Percentiles rank a stretch among this genome's conserved stretches.
Conservation (phyloP, 2,113 vertebrate species). For the Rhipidura dahli region DNA sequence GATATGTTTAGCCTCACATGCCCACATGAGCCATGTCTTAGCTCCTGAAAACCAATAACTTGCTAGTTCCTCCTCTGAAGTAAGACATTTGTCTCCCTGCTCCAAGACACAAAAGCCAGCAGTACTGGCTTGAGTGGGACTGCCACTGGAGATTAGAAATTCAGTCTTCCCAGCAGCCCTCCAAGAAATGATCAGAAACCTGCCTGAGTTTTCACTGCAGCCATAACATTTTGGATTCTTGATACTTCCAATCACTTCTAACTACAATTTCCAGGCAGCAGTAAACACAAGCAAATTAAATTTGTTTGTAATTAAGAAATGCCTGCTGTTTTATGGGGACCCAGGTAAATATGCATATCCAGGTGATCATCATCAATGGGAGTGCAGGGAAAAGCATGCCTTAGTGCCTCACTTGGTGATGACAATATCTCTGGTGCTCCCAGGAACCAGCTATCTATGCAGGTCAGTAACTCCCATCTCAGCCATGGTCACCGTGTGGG, state of each 20-base stretch:
- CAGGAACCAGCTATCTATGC: background rate
- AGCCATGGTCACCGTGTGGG: fast-evolving
- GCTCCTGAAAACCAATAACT: background rate
- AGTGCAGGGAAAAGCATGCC: fast-evolving
- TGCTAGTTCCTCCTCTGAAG: background rate
- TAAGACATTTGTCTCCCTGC: background rate
- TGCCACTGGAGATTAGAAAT: background rate
- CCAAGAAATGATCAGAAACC: background rate
- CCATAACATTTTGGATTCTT: background rate
- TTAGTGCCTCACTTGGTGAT: background rate
- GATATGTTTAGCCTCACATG: background rate
- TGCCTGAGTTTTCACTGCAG: background rate
- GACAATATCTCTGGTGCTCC: background rate
- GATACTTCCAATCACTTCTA: background rate
- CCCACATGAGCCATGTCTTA: background rate
- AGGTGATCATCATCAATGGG: background rate
- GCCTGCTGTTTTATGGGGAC: background rate
- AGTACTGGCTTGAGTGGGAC: background rate
- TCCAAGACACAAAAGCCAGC: background rate
- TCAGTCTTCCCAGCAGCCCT: background rate
- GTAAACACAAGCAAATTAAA: background rate
- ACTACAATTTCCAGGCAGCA: background rate
- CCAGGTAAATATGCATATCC: background rate
- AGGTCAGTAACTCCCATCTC: background rate
- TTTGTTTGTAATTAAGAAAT: background rate